A percentile compares a stretch with the other conserved stretches of the same genome.
Conservation (phyloP, 2,888 invertebrate species). For the Prosapia bicincta region DNA sequence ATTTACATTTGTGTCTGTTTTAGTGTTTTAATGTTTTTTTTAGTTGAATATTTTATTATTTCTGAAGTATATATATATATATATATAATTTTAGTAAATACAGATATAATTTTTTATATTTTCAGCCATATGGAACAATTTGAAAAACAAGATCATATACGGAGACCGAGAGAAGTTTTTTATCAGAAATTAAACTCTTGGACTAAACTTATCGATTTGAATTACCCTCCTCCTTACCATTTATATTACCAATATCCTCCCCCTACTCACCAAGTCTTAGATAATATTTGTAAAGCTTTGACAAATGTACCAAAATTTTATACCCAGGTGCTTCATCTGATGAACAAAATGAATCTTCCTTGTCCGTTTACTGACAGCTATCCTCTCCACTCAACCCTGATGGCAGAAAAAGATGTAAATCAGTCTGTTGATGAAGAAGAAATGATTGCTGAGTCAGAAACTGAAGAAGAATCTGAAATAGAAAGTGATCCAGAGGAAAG, state of each 20-base stretch:
- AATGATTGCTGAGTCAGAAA: constrained; percentile 31
- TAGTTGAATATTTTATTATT: too few relatives aligned
- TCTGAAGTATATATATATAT: too few relatives aligned
- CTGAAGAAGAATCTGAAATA: constrained; percentile 59
- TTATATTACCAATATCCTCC: constrained; percentile 78
- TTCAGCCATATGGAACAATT: background rate
- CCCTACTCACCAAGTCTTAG: constrained; percentile 65
- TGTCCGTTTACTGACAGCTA: constrained; percentile 67
- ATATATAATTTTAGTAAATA: too few relatives aligned
- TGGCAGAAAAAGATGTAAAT: constrained; percentile 7
- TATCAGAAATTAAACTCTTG: constrained; percentile 58
- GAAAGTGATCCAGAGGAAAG: constrained; percentile 57
- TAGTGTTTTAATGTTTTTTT: too few relatives aligned
- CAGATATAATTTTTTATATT: background rate
- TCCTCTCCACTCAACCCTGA: constrained; percentile 36
- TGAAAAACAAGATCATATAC: constrained; percentile 18
- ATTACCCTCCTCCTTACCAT: constrained; percentile 72
- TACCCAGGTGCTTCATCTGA: constrained; percentile 75
- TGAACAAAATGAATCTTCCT: constrained; percentile 92
- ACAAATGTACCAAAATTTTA: constrained; percentile 78
- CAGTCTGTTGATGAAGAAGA: constrained; percentile 36
- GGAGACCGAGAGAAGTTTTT: constrained; percentile 44
- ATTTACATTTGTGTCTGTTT: too few relatives aligned
- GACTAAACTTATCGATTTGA: constrained; percentile 59
- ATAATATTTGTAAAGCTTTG: constrained; percentile 74